phyloP scores from a whole-genome alignment of 2,797 vertebrate genomes.

The Aselliscus stoliczkanus region DNA sequence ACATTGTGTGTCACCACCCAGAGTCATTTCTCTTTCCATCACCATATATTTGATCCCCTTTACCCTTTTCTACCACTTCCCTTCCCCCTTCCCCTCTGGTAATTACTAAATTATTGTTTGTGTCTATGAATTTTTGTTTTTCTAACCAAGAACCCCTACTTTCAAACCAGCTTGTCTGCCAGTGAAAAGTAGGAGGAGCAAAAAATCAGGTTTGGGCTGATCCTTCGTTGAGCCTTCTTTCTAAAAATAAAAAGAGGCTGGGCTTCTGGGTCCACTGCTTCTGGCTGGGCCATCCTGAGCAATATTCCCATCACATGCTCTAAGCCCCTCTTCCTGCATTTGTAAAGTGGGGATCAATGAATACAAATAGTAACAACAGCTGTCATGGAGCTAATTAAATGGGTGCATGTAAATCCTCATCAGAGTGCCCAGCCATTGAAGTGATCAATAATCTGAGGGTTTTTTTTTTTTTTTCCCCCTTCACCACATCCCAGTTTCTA shows the following conservation, averaged over 20 bases:
- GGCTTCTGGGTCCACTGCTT: background rate
- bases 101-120: no score
- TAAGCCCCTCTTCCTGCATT: background rate
- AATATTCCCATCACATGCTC: rapidly evolving
- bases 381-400: background rate
- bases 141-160: background rate
- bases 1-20: no score
- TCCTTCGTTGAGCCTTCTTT: background rate
- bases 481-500: background rate
- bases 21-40: no score
- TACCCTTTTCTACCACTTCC: no score
- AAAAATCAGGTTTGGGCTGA: background rate
- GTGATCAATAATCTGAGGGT: background rate
- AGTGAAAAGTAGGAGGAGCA: background rate
- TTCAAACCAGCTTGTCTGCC: background rate
- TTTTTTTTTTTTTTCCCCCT: background rate
- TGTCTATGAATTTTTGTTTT: no score
- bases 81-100: no score
- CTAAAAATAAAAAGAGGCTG: background rate
- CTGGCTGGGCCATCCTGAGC: background rate
- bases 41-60: no score
- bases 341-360: background rate
- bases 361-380: background rate
- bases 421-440: background rate
- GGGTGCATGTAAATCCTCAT: background rate